A percentile compares a stretch with the other conserved stretches of the same genome.
phyloP scores from a whole-genome alignment of 1,140 invertebrate genomes.

The Drosophila tani region DNA sequence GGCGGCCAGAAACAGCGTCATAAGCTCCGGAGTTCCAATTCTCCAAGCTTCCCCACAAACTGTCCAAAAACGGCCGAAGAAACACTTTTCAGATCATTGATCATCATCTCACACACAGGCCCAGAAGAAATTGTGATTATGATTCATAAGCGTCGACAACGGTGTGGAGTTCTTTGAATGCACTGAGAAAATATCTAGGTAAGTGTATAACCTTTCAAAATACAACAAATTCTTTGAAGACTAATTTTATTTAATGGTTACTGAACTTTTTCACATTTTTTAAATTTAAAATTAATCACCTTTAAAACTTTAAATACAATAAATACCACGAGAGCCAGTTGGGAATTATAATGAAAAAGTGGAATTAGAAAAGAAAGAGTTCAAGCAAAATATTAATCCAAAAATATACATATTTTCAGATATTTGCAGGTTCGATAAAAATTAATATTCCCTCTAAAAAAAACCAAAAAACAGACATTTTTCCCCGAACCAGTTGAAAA shows the following conservation, averaged over 20 bases:
- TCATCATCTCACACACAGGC: constrained; percentile 68
- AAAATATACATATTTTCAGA: neutral
- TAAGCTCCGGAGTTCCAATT: constrained; percentile 49
- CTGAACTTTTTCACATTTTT: too few relatives aligned
- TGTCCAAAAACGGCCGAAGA: constrained; percentile 37
- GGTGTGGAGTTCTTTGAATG: constrained; percentile 12
- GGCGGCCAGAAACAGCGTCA: constrained; percentile 59
- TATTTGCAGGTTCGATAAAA: neutral
- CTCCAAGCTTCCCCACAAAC: constrained; percentile 28
- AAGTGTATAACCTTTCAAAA: neutral
- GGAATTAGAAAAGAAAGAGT: too few relatives aligned
- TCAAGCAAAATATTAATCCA: too few relatives aligned
- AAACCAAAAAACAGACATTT: neutral
- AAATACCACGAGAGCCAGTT: too few relatives aligned
- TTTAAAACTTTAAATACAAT: too few relatives aligned
- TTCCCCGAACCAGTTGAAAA: neutral
- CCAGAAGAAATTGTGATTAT: constrained; percentile 76
- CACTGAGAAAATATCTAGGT: constrained; percentile 1
- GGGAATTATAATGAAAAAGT: too few relatives aligned
- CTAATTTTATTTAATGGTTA: neutral
- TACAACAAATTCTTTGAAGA: neutral
- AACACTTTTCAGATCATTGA: constrained; percentile 83
- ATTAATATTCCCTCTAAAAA: too few relatives aligned
- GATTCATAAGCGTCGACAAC: constrained; percentile 74
- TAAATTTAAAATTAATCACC: too few relatives aligned